Conservation (phyloP, 1,140 invertebrate genomes). For the Stenopsyche tienmushanensis region DNA sequence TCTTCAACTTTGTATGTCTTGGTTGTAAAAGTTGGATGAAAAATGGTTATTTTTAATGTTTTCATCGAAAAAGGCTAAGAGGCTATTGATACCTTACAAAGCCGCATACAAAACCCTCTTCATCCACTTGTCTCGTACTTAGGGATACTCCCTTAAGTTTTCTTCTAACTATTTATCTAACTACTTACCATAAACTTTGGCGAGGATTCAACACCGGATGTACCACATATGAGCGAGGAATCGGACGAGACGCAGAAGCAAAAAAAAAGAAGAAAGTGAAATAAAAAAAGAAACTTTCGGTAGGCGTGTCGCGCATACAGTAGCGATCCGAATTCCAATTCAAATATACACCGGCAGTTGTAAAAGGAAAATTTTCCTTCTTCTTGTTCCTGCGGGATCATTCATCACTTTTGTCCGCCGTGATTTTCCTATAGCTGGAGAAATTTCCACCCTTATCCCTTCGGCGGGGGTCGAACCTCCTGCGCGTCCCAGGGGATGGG, state of each 20-base stretch:
- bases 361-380: background rate
- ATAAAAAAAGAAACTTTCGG: slow-evolving; percentile 25
- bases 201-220: slow-evolving; percentile 6
- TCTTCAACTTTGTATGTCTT: too few species aligned
- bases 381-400: slow-evolving; percentile 22
- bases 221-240: background rate
- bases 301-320: slow-evolving; percentile 24
- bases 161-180: slow-evolving; percentile 11
- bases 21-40: too few species aligned
- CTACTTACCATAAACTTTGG: slow-evolving; percentile 15
- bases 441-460: background rate
- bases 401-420: slow-evolving; percentile 29
- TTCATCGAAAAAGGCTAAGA: too few species aligned
- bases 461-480: background rate
- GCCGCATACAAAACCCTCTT: too few species aligned
- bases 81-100: too few species aligned
- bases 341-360: background rate
- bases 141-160: too few species aligned
- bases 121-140: too few species aligned
- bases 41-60: too few species aligned
- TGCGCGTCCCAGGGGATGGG: background rate
- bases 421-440: slow-evolving; percentile 5
- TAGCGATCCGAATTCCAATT: slow-evolving; percentile 3
- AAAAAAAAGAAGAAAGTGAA: slow-evolving; percentile 4
- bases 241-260: background rate